Base-by-base conservation (phyloP, 1,140 invertebrate species). In the Protaetia brevitarsis region DNA sequence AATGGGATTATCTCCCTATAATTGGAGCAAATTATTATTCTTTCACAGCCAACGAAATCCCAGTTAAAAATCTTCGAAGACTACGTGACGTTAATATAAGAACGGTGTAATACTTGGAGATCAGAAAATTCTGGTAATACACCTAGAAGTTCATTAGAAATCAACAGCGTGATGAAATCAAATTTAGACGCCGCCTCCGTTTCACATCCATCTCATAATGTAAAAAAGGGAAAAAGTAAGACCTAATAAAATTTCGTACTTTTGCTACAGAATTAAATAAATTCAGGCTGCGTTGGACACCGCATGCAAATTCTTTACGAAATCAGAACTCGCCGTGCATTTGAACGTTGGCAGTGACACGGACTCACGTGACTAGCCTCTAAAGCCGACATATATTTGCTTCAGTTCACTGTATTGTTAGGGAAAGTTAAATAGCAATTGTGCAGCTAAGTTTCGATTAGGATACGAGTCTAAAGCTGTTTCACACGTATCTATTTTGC, bases 181-280 rank as follows among this genome's bases (percentile, higher is more conserved):
- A 26, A 51, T 51, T 51, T 23, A 51, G 41, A 3, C 41, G 41
- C 26, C 19, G 41, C 26, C 41, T 21, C 19, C 11, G 16, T 8
- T n/a, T 23, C 41, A 51, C 41, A 8, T 51, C 11, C 26, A 23
- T 51, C 41, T n/a, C 41, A 51, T 51, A 51, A 51, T 51, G 21
- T 51, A 23, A 5, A 51, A 51, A 19, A 5, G 41, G 26, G 26
- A 23, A 37, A 51, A 51, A 51, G 16, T 51, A 51, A 51, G 19
- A 51, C 26, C 41, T 51, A 51, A 51, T 51, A 51, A 51, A 21
- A 51, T 51, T 51, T 23, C 16, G 41, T 6, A 13, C 6, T 8
- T 34, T 34, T 34, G 41, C 21, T 51, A 23, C 41, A 16, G 41
- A 51, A 51, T 51, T 51, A 51, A 51, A 51, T 51, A 23, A 51